Evolutionary conservation across 2,113 vertebrate genomes (phyloP), one percentile per base, ranked within the genome.

Genomic region (Oreocharis arfaki): DNA sequence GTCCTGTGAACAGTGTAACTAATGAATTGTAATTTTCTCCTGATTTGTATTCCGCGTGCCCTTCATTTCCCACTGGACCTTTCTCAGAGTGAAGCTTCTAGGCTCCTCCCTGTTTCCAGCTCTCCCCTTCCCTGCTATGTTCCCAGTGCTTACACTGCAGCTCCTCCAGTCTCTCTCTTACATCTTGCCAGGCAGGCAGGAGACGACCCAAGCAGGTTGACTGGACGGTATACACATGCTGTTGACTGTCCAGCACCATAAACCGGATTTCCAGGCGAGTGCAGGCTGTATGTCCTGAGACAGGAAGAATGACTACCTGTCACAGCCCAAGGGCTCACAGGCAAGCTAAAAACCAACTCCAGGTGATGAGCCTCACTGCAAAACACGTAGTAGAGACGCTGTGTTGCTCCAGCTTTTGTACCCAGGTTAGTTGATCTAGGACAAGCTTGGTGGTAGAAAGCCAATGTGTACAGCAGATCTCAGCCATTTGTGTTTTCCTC

Each of bases 311-410:
- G 61, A 28, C 47, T 44, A 4, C 22, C 44, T 55, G 33, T 7
- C 63, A 42, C 1, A 59, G 79, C 26, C 65, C 33, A 50, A 30
- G 71, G 73, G 55, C 73, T 93, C 59, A 27, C 11, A 3, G 6
- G 30, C 39, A 63, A 83, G 11, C 33, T 42, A 6, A 33, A 90
- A 81, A 60, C 16, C 61, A 79, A 6, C 35, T 83, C 44, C 1
- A 12, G 55, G 15, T 10, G 39, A 42, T 47, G 16, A 50, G 23
- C 50, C 56, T 70, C 0, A 1, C 60, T 75, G 75, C 41, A n/a
- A 57, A 92, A 41, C 22, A 47, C 0, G 0, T 4, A 11, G 11
- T 3, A 64, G 32, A 78, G 37, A 30, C 0, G 0, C n/a, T 24
- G 21, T 47, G 26, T 46, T 61, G 46, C 55, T 84, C n/a, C 6